phyloP scores from a whole-genome alignment of 2,113 vertebrate genomes.

The Pongo pygmaeus region DNA sequence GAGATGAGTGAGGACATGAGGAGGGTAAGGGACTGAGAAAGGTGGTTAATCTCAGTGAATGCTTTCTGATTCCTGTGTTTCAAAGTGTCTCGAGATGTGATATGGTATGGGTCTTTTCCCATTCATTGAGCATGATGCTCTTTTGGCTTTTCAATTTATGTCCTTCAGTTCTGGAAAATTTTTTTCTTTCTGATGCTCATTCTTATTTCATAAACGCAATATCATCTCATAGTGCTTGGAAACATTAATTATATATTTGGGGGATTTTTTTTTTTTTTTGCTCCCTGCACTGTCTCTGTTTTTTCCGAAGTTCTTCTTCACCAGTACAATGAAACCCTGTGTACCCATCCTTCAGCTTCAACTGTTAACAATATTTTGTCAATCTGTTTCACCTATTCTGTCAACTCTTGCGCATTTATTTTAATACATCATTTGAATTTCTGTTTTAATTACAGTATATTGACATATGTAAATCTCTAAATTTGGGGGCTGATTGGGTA shows the following conservation, averaged over 20 bases:
- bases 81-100: neutral
- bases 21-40: neutral
- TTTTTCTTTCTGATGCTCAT: neutral
- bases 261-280: neutral
- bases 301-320: neutral
- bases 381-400: neutral
- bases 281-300: neutral
- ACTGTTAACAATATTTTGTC: neutral
- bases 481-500: neutral
- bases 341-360: neutral
- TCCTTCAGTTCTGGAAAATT: neutral
- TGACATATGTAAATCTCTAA: neutral
- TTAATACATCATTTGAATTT: neutral
- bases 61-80: neutral
- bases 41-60: neutral
- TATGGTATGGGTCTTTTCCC: neutral
- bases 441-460: neutral
- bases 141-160: neutral
- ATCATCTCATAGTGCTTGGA: neutral
- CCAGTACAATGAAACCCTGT: neutral
- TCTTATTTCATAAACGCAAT: neutral
- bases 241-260: neutral
- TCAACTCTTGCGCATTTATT: neutral
- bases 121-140: neutral
- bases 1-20: neutral